A percentile compares a stretch with the other conserved stretches of the same genome.
phyloP scores from a whole-genome alignment of 1,140 invertebrate species.

The Tetranychus urticae region DNA sequence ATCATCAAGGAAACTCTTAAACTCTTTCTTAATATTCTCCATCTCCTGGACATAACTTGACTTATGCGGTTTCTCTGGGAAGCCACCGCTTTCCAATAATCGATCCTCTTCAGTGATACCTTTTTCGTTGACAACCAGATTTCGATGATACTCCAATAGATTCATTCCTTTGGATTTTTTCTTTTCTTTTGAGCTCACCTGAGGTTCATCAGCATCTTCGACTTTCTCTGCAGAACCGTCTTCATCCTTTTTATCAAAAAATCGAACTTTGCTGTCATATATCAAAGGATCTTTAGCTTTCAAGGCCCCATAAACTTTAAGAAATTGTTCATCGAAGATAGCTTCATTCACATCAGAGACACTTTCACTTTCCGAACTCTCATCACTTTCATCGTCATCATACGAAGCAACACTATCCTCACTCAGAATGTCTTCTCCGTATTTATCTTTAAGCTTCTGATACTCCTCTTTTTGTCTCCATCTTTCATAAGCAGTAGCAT shows the following conservation, averaged over 20 bases:
- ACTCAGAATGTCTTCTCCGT: slow-evolving; percentile 29
- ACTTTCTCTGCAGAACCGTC: slow-evolving; percentile 11
- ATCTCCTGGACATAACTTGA: slow-evolving; percentile 11
- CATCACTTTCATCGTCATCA: neutral
- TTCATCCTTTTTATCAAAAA: slow-evolving; percentile 17
- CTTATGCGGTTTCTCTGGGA: neutral
- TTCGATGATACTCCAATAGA: slow-evolving; percentile 26
- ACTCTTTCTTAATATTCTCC: slow-evolving; percentile 10
- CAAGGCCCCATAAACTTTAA: slow-evolving; percentile 24
- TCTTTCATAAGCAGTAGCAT: slow-evolving; percentile 51
- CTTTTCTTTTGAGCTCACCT: slow-evolving; percentile 12
- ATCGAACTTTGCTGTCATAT: slow-evolving; percentile 21
- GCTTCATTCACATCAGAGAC: neutral
- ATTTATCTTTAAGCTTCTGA: slow-evolving; percentile 53
- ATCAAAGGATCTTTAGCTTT: slow-evolving; percentile 28
- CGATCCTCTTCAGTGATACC: slow-evolving; percentile 15
- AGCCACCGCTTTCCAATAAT: too few relatives aligned
- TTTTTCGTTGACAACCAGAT: slow-evolving; percentile 24
- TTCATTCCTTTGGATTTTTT: slow-evolving; percentile 19
- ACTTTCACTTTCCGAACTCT: neutral
- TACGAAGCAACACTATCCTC: neutral
- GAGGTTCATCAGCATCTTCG: slow-evolving; percentile 12
- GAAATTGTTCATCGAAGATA: slow-evolving; percentile 23
- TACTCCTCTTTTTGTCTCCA: slow-evolving; percentile 62
- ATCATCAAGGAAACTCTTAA: slow-evolving; percentile 9